Percentiles rank a stretch among this genome's conserved stretches.
Conservation (phyloP, 2,888 invertebrate species). For the Acrobasis consociella region DNA sequence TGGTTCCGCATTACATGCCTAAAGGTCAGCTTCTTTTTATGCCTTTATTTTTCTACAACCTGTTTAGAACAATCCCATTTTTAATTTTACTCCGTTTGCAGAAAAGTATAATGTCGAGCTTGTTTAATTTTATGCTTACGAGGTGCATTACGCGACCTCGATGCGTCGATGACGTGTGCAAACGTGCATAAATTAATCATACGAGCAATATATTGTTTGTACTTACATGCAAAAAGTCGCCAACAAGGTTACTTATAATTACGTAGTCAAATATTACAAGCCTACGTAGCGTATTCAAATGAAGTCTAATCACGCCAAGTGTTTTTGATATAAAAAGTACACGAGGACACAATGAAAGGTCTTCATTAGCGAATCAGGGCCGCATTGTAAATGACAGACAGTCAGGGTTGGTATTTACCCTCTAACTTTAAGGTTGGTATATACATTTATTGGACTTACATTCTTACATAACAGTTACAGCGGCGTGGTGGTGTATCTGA, state of each 20-base stretch:
- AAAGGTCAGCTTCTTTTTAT: constrained; percentile 32
- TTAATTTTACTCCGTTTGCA: neutral
- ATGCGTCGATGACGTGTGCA: neutral
- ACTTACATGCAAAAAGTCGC: neutral
- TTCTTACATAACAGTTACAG: no score
- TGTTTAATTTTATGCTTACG: neutral
- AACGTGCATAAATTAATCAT: neutral
- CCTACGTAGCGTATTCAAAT: neutral
- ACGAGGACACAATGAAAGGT: neutral
- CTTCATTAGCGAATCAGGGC: constrained; percentile 20
- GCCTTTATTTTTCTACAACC: constrained; percentile 7
- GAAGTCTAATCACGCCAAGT: neutral
- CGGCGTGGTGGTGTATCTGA: neutral
- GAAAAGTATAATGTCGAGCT: neutral
- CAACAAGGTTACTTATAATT: neutral
- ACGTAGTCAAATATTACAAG: constrained; percentile 12
- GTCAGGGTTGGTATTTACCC: constrained; percentile 1
- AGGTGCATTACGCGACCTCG: neutral
- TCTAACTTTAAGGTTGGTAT: no score
- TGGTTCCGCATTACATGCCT: constrained; percentile 34
- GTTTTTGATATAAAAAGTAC: neutral
- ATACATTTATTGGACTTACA: neutral
- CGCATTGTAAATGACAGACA: constrained; percentile 9
- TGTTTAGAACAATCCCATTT: constrained; percentile 3
- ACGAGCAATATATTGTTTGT: neutral